Conservation (phyloP, 30 jellyfish, hydroid and myxozoan species). For the Aurelia sp. region DNA sequence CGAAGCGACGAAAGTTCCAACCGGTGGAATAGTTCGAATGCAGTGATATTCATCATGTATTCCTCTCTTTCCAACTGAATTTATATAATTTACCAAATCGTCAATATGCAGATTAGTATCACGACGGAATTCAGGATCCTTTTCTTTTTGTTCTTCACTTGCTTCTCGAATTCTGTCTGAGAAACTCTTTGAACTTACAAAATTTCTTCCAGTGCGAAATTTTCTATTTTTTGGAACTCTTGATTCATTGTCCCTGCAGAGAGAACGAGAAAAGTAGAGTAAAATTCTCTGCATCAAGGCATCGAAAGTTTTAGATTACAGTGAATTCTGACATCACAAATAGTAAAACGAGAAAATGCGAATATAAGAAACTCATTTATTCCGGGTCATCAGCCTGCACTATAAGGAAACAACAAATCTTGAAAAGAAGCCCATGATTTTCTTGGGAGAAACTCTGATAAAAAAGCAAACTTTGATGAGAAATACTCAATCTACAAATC, state of each 20-base stretch:
- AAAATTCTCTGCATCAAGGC: no score
- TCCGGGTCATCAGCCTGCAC: no score
- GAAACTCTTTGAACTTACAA: constrained; percentile 28
- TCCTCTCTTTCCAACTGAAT: constrained; percentile 69
- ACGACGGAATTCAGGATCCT: not conserved
- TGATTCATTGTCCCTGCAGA: constrained; percentile 12
- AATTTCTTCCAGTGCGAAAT: constrained; percentile 12
- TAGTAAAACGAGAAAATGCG: no score
- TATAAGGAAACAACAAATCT: no score
- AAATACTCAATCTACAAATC: no score
- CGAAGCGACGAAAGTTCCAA: constrained; percentile 70
- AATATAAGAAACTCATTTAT: no score
- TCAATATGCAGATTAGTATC: constrained; percentile 22
- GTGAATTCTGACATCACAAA: no score
- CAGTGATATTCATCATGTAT: constrained; percentile 77
- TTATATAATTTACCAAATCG: constrained; percentile 60
- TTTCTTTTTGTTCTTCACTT: constrained; percentile 33
- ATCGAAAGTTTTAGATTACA: no score
- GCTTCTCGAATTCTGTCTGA: constrained; percentile 42
- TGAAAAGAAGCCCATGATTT: no score
- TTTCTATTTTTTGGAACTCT: constrained; percentile 8
- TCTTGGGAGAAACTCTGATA: no score
- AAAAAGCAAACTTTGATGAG: no score
- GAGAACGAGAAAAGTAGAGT: not conserved
- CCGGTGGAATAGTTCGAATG: constrained; percentile 74